Percentiles rank a stretch among this genome's conserved stretches.
phyloP scores from a whole-genome alignment of 2,888 invertebrate species.

The Oxystoma pomonae region DNA sequence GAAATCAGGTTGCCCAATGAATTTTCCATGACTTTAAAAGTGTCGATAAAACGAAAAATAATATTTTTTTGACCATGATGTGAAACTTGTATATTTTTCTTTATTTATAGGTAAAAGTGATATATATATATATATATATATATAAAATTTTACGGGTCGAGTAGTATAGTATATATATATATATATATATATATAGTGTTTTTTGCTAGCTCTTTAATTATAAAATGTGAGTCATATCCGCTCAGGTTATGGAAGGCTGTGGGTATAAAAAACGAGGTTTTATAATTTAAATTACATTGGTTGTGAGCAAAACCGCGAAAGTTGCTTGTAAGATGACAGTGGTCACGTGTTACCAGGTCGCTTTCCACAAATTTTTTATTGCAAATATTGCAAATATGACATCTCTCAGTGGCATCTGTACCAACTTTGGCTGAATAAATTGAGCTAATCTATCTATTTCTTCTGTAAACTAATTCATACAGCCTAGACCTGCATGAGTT shows the following conservation, averaged over 20 bases:
- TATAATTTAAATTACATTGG: not conserved
- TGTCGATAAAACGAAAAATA: conserved; percentile 28
- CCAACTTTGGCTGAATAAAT: not conserved
- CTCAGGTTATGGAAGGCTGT: not conserved
- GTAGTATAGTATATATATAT: too few species aligned
- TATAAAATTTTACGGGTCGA: too few species aligned
- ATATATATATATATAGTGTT: too few species aligned
- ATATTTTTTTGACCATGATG: not conserved
- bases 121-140: too few species aligned
- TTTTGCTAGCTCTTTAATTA: not conserved
- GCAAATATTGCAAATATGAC: conserved; percentile 24
- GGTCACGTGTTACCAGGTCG: conserved; percentile 30
- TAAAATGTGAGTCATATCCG: not conserved
- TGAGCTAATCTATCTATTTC: conserved; percentile 23
- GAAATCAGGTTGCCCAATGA: conserved; percentile 28
- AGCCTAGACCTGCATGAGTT: conserved; percentile 11
- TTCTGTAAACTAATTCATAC: conserved; percentile 26
- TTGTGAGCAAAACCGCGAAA: conserved; percentile 31
- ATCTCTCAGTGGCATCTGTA: not conserved
- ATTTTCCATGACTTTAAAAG: conserved; percentile 27
- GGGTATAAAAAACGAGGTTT: not conserved
- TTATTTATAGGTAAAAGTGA: not conserved
- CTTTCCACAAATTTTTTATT: conserved; percentile 14
- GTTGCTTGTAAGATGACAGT: conserved; percentile 33
- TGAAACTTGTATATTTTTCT: not conserved